Conservation (phyloP, 2,797 vertebrate species). For the Parauchenoglanis punctatus region DNA sequence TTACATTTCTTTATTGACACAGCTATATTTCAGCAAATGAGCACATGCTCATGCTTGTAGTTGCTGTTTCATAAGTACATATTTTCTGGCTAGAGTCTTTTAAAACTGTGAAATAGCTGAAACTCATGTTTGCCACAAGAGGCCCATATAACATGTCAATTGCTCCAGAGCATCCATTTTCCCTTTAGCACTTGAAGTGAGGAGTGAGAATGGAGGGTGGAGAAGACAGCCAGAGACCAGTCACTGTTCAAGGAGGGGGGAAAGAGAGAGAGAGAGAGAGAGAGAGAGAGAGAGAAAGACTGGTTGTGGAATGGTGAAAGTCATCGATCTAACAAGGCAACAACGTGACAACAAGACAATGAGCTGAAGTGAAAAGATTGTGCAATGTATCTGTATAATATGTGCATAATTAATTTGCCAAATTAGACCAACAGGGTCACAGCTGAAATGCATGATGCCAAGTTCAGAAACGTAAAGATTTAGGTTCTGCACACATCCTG, state of each 20-base stretch:
- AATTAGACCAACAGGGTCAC: slow-evolving; percentile 65
- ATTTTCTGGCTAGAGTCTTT: slow-evolving; percentile 42
- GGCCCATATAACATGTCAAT: slow-evolving; percentile 46
- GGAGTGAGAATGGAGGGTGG: slow-evolving; percentile 49
- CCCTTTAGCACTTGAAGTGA: slow-evolving; percentile 60
- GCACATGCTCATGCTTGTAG: slow-evolving; percentile 47
- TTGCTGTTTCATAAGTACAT: slow-evolving; percentile 51
- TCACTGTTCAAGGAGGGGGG: slow-evolving; percentile 37
- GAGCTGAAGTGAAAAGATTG: not conserved
- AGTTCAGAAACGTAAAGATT: slow-evolving; percentile 56
- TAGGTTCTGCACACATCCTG: slow-evolving; percentile 56
- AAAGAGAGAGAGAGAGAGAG: slow-evolving; percentile 40
- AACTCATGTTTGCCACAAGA: slow-evolving; percentile 55
- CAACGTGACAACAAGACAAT: slow-evolving; percentile 26
- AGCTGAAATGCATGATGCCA: slow-evolving; percentile 69
- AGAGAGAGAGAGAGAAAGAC: not conserved
- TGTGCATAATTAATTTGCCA: slow-evolving; percentile 63
- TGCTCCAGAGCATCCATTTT: slow-evolving; percentile 64
- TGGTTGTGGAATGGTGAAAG: slow-evolving; percentile 67
- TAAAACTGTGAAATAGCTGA: slow-evolving; percentile 59
- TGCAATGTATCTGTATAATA: slow-evolving; percentile 68
- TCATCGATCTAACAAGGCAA: slow-evolving; percentile 61
- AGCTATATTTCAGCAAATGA: slow-evolving; percentile 53
- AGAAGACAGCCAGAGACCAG: slow-evolving; percentile 54
- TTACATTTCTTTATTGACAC: not conserved